phyloP scores from a whole-genome alignment of 2,888 invertebrate genomes.

The Galerucella nymphaeae region DNA sequence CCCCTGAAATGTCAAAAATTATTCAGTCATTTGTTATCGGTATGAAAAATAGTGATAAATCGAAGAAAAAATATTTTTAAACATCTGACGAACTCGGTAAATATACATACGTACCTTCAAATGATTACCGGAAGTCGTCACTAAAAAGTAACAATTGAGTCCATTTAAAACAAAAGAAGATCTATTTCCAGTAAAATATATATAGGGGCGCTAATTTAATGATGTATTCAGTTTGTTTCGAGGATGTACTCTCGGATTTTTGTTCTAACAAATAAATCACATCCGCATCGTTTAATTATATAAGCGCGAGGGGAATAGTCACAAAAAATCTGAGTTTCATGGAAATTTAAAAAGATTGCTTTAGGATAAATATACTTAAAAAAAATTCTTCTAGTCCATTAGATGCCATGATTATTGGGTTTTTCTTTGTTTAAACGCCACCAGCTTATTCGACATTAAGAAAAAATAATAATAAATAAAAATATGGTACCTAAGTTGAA shows the following conservation, averaged over 20 bases:
- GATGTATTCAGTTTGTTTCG: constrained; percentile 26
- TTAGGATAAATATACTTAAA: too few relatives aligned
- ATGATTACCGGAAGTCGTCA: constrained; percentile 53
- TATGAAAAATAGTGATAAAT: not conserved
- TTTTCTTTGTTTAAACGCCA: too few relatives aligned
- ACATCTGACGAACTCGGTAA: constrained; percentile 10
- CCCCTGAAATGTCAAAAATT: not conserved
- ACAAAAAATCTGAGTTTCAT: too few relatives aligned
- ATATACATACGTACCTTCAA: constrained; percentile 28
- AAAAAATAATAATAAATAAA: too few relatives aligned
- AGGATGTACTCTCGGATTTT: constrained; percentile 42
- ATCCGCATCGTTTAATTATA: constrained; percentile 26
- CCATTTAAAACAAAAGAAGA: constrained; percentile 49
- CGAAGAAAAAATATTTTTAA: constrained; percentile 14
- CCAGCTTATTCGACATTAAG: too few relatives aligned
- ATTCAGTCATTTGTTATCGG: not conserved
- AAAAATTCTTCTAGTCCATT: too few relatives aligned
- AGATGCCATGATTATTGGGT: too few relatives aligned
- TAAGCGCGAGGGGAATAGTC: too few relatives aligned
- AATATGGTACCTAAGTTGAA: too few relatives aligned
- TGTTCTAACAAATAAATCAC: constrained; percentile 42
- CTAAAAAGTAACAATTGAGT: constrained; percentile 55
- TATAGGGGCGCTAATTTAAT: constrained; percentile 44
- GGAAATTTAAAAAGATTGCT: too few relatives aligned
- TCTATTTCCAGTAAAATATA: constrained; percentile 42